These are phyloP conservation scores for Acanthosepion pharaonis DNA, from an alignment of 2,888 invertebrate species.

Conservation along the genomic window DNA sequence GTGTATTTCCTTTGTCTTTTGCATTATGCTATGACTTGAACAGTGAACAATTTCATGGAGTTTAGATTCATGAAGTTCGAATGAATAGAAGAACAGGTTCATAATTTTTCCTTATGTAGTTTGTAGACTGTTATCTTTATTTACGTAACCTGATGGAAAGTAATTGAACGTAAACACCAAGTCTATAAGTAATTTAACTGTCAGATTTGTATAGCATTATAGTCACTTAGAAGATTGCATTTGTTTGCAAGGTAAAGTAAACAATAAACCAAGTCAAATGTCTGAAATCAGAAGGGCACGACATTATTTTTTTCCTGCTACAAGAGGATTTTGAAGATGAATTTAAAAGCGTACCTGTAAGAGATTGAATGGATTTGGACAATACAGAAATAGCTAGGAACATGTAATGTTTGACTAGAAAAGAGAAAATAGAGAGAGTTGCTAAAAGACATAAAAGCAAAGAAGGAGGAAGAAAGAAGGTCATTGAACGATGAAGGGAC, in stretches of 20 bases:
- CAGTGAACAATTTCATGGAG: too few relatives aligned
- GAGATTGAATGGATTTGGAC: not conserved
- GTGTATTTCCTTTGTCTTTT: too few relatives aligned
- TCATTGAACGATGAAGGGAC: too few relatives aligned
- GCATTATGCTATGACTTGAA: too few relatives aligned
- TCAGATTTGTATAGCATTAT: not conserved
- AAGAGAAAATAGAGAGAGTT: not conserved
- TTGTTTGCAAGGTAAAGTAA: not conserved
- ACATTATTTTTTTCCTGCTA: not conserved
- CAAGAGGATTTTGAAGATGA: not conserved
- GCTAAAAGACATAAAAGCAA: not conserved
- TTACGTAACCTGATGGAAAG: not conserved
- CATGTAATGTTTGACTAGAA: not conserved
- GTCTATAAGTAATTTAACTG: not conserved
- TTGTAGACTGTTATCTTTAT: not conserved
- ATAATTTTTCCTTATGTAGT: too few relatives aligned
- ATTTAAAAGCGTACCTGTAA: not conserved
- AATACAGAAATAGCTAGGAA: not conserved
- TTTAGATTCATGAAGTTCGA: too few relatives aligned
- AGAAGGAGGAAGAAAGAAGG: not conserved
- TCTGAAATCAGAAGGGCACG: not conserved
- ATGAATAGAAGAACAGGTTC: too few relatives aligned
- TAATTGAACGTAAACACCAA: not conserved
- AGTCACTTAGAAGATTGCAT: not conserved
- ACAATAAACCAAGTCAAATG: not conserved